Evolutionary conservation across 2,113 vertebrate species (phyloP), one percentile per base, ranked within the genome.

Genomic region (Rhagologus leucostigma): DNA sequence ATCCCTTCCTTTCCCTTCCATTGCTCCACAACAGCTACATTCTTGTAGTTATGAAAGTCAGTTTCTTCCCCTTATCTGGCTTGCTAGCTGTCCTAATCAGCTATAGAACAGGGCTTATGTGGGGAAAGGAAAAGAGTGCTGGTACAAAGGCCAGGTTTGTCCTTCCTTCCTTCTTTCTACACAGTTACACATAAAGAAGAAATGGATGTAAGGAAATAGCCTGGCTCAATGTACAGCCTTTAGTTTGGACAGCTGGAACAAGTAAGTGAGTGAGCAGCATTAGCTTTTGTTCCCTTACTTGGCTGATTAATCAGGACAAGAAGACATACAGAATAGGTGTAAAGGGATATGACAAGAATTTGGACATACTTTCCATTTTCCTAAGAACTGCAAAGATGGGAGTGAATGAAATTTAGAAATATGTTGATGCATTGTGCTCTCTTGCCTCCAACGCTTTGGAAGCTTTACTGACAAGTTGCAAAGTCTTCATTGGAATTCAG

Each of bases 401-500:
- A 95, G 13, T 44, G 42, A 93, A 87, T 63, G 73, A 89, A 92
- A 92, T 84, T 89, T 84, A 78, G 78, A 94, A 92, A 84, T 47
- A 83, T 27, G 24, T 86, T 76, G 71, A 88, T 84, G 63, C 24
- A 79, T 82, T 94, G 78, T 91, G 57, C 57, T 90, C 32, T 90
- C 57, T 89, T 81, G 85, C 67, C 78, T 92, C 67, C 82, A 92
- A 93, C 55, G 64, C 60, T 91, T 93, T 69, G 47, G 59, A 84
- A 84, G 69, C 23, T 95, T 89, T 96, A 84, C 65, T 94, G 92
- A 95, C 89, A 95, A 93, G 76, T 69, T 96, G 93, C 53, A 92
- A 97, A 97, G 85, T 89, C 87, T 95, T 94, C 67, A 63, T 1
- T 71, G 73, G 67, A 93, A 95, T 86, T 81, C 93, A 87, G 42